phyloP scores from a whole-genome alignment of 1,140 invertebrate genomes.

The Metopolophium dirhodum region DNA sequence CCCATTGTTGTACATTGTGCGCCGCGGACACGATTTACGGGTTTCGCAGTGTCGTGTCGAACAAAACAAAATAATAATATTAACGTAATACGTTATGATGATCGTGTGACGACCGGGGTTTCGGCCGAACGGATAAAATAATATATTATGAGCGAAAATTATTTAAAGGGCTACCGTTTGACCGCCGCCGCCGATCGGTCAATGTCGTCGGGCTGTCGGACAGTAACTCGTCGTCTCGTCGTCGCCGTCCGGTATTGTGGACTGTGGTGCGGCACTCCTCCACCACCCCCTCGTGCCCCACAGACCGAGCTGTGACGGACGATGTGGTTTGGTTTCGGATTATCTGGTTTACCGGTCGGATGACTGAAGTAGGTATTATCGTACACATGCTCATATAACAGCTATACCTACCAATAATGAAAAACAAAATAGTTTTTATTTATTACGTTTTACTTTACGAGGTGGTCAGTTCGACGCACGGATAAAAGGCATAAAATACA shows the following conservation, averaged over 20 bases:
- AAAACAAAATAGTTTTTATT: slow-evolving; percentile 13
- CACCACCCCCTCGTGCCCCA: too few species aligned
- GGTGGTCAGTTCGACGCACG: not conserved
- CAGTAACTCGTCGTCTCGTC: not conserved
- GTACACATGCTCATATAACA: not conserved
- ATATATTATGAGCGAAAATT: not conserved
- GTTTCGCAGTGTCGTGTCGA: not conserved
- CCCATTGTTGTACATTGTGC: slow-evolving; percentile 6
- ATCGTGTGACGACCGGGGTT: not conserved
- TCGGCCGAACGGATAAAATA: not conserved
- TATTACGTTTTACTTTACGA: not conserved
- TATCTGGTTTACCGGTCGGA: not conserved
- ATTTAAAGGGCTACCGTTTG: slow-evolving; percentile 19
- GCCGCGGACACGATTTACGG: slow-evolving; percentile 29
- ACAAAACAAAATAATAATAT: not conserved
- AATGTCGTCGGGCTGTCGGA: slow-evolving; percentile 3
- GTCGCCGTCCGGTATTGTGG: not conserved
- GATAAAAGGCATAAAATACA: not conserved
- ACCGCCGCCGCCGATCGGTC: slow-evolving; percentile 26
- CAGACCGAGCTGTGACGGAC: not conserved
- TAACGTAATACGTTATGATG: not conserved
- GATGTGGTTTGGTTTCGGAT: not conserved
- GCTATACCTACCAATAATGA: not conserved
- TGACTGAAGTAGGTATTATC: not conserved
- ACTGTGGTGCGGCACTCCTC: not conserved